phyloP scores from a whole-genome alignment of 2,888 invertebrate genomes.

The Pyrrhosoma nymphula region DNA sequence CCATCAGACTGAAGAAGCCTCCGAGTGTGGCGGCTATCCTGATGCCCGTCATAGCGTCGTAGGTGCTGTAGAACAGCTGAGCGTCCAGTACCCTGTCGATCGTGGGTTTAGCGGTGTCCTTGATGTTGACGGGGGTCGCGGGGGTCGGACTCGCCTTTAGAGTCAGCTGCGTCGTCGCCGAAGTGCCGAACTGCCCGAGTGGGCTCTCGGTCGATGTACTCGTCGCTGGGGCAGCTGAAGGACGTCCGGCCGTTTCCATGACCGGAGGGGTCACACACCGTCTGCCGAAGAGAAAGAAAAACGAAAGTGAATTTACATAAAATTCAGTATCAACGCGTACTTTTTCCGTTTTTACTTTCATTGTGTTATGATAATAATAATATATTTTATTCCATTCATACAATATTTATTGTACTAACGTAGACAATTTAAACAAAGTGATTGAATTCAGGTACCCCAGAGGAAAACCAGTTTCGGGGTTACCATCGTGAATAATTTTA shows the following conservation, averaged over 20 bases:
- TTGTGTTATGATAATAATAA: too few species aligned
- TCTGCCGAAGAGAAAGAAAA: not conserved
- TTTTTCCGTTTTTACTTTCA: too few species aligned
- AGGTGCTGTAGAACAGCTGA: conserved; percentile 92
- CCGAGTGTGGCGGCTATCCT: conserved; percentile 94
- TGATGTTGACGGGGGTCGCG: not conserved
- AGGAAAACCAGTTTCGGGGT: too few species aligned
- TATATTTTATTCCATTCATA: too few species aligned
- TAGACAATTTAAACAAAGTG: too few species aligned
- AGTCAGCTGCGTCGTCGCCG: not conserved
- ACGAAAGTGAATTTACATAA: not conserved
- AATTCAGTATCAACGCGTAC: too few species aligned
- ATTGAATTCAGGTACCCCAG: too few species aligned
- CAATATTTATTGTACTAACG: too few species aligned
- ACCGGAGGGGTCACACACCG: conserved; percentile 53
- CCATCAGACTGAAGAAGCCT: conserved; percentile 95
- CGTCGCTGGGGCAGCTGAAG: conserved; percentile 25
- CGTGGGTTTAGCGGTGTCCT: conserved; percentile 73
- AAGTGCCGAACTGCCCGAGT: not conserved
- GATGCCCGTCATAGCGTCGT: conserved; percentile 96
- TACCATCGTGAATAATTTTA: too few species aligned
- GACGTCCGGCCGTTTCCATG: conserved; percentile 53
- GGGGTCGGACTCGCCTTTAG: not conserved
- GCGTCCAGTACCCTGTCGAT: conserved; percentile 85
- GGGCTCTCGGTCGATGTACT: not conserved